Evolutionary conservation across 2,797 vertebrate species (phyloP).

Genomic region (Sphenodon punctatus): DNA sequence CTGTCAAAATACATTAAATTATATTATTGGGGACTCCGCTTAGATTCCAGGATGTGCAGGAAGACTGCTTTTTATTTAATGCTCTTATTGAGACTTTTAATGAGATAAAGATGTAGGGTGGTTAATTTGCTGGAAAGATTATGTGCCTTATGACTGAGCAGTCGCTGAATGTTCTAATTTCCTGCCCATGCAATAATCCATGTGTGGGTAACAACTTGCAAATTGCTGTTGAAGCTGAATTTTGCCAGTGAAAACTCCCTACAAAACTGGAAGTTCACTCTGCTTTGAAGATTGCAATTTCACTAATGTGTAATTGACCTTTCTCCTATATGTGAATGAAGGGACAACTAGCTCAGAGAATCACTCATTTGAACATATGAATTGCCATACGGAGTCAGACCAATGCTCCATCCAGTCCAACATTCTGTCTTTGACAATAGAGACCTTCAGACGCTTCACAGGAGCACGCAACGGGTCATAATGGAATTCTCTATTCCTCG

Average conservation of each 20-base stretch:
- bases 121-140: too few species aligned
- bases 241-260: neutral
- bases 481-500: too few species aligned
- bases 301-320: neutral
- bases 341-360: neutral
- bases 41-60: neutral
- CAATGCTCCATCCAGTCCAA: too few species aligned
- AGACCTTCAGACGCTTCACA: too few species aligned
- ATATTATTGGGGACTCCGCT: neutral
- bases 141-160: neutral
- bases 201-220: neutral
- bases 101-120: neutral
- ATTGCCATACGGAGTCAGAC: too few species aligned
- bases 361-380: too few species aligned
- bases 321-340: neutral
- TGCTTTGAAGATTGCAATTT: neutral
- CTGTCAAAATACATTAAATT: neutral
- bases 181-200: neutral
- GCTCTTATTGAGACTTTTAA: neutral
- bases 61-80: neutral
- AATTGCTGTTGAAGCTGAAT: neutral
- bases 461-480: too few species aligned
- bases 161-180: neutral
- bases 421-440: too few species aligned
- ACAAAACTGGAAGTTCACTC: accelerated